Evolutionary conservation across 2,888 invertebrate genomes (phyloP), one percentile per base, ranked within the genome.

Genomic region (Tetragnatha montana): DNA sequence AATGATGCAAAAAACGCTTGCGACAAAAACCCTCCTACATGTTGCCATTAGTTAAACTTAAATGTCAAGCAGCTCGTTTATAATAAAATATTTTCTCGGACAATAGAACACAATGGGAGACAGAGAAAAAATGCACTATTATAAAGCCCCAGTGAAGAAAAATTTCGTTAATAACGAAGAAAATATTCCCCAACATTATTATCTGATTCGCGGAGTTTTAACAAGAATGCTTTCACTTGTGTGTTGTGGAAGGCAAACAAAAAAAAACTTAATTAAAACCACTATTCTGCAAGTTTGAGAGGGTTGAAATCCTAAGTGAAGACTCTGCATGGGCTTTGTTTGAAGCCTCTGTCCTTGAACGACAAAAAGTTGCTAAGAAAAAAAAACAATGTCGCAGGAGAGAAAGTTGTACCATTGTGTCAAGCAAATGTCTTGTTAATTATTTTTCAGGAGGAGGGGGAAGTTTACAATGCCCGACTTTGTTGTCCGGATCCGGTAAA

Each of bases 131-230:
- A 71, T 50, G 1, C 74, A 8, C 10, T 50, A 60, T 17, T n/a
- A n/a, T n/a, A n/a, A 22, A 51, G 22, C 7, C 60, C 10, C 21
- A 49, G 49, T 49, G 76, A 75, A 70, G n/a, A 85, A 71, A 85
- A 71, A 78, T 85, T 69, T 50, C 35, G 35, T 35, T 51, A 51
- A 71, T 85, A 85, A 85, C 19, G 50, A 85, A 85, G 51, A 51
- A 85, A 78, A 70, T 8, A 10, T 75, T 75, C 69, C 49, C 76
- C 35, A 35, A 35, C 76, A 70, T 87, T 82, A 82, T 87, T 82
- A 82, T 87, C 76, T 76, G 70, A 87, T 87, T 81, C 76, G 17
- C 70, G 78, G 35, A 81, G 74, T 87, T 87, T 87, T 87, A 87
- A 87, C 81, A 87, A 81, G 87, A 68, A 35, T 47, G 73, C 69